These are phyloP conservation scores for Cryptomyrus ogoouensis DNA, from an alignment of 2,113 vertebrate species.

Conservation along the genomic window DNA sequence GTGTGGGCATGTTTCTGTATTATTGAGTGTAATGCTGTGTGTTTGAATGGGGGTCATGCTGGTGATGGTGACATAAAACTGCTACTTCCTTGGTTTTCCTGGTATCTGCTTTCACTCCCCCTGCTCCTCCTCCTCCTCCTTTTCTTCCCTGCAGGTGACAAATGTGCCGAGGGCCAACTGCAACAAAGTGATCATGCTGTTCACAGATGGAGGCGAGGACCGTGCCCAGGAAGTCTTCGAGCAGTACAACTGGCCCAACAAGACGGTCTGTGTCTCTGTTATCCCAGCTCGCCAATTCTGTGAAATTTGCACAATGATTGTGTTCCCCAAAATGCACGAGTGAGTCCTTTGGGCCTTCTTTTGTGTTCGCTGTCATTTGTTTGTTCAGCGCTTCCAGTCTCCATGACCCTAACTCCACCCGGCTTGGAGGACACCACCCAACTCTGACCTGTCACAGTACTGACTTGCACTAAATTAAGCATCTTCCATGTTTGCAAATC, in stretches of 20 bases:
- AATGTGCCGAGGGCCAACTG: slow-evolving; percentile 93
- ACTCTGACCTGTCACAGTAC: background rate
- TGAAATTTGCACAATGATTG: background rate
- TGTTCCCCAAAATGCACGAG: background rate
- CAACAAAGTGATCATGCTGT: slow-evolving; percentile 99
- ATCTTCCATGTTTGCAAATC: background rate
- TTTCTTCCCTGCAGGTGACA: slow-evolving; percentile 57
- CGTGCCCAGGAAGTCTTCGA: slow-evolving; percentile 94
- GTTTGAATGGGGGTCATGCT: background rate
- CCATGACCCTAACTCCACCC: background rate
- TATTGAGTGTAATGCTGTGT: background rate
- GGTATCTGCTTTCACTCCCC: background rate
- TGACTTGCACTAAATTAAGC: background rate
- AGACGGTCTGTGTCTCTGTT: slow-evolving; percentile 69
- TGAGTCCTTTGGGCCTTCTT: background rate
- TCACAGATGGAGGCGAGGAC: slow-evolving; percentile 93
- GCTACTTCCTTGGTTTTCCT: background rate
- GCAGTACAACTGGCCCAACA: slow-evolving; percentile 97
- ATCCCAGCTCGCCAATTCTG: background rate
- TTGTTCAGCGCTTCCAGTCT: background rate
- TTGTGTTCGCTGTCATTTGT: background rate
- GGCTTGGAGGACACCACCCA: background rate
- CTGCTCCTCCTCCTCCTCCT: background rate
- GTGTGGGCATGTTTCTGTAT: background rate
- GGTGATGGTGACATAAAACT: background rate